phyloP scores from a whole-genome alignment of 2,113 vertebrate species.

The Upupa epops region DNA sequence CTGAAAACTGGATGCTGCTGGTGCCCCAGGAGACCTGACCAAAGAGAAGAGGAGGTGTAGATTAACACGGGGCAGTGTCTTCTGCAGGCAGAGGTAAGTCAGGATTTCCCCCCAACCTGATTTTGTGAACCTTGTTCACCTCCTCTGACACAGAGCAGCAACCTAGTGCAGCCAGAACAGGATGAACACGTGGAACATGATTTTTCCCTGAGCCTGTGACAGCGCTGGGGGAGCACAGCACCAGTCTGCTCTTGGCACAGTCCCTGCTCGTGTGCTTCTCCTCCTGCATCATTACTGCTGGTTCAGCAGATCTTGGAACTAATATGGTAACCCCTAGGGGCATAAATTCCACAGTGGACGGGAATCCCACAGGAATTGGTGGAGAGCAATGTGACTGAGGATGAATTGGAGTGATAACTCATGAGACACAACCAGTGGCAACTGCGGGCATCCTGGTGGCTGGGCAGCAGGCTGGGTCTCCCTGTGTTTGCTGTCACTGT shows the following conservation, averaged over 20 bases:
- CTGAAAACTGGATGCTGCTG: slow-evolving; percentile 67
- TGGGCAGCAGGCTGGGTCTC: not conserved
- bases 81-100: slow-evolving; percentile 59
- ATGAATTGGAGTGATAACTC: not conserved
- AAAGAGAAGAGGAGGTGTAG: slow-evolving; percentile 1
- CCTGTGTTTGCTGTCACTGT: accelerated
- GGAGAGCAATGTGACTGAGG: not conserved
- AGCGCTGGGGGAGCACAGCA: not conserved
- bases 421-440: not conserved
- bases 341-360: accelerated
- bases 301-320: not conserved
- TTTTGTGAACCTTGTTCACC: not conserved
- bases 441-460: accelerated
- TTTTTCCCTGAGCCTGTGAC: not conserved
- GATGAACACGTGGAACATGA: accelerated
- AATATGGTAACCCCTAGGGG: accelerated
- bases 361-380: not conserved
- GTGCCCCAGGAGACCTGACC: slow-evolving; percentile 77
- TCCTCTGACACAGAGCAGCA: not conserved
- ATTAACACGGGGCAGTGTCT: not conserved
- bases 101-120: not conserved
- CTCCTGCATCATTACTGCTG: not conserved
- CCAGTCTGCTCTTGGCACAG: not conserved
- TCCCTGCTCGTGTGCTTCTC: not conserved
- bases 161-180: accelerated